Base-by-base conservation (phyloP, 2,888 invertebrate genomes). In the Bellardia bayeri region DNA sequence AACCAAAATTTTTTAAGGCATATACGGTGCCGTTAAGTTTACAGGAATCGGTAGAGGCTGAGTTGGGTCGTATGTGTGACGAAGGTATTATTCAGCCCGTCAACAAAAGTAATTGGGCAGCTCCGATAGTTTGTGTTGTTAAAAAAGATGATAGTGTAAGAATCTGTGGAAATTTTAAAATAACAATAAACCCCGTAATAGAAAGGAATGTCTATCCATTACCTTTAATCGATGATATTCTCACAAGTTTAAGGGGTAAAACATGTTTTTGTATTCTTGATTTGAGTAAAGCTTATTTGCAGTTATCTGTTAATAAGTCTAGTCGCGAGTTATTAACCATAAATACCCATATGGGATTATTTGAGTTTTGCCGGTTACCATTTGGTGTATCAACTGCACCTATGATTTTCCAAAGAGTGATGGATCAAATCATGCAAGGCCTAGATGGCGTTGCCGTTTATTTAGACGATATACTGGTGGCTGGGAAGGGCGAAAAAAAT, bases 321-420 rank as follows among this genome's bases (percentile, higher is more conserved):
- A 91, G 89, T 42, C 16, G 90, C 69, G 61, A 90, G 81, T 87
- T 89, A n/a, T 78, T 90, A 37, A 90, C 90, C n/a, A 89, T 91
- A 9, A 91, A 91, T 85, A 92, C 87, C 9, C 87, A 87, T 69
- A 88, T 87, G 74, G 88, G 89, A 3, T 63, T 89, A 51, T 51
- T 71, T 80, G 63, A 80, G 61, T 80, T 71, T 80, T 80, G 80
- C 40, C 14, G 71, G 7, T 7, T 82, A 16, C 81, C 78, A 2
- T 63, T 79, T 69, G 82, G 82, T 4, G 82, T 85, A n/a, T 49
- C 78, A 7, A 76, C 72, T 23, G 80, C 82, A 40, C 87, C 84
- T 11, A 87, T 85, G 74, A 76, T 76, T 30, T 86, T 88, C 14
- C 78, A 88, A 42, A 51, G 69, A 33, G 68, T 64, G 5, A 88